Percentiles rank a stretch among this genome's conserved stretches.
Conservation (phyloP, 2,888 invertebrate genomes). For the Tenodera sinensis region DNA sequence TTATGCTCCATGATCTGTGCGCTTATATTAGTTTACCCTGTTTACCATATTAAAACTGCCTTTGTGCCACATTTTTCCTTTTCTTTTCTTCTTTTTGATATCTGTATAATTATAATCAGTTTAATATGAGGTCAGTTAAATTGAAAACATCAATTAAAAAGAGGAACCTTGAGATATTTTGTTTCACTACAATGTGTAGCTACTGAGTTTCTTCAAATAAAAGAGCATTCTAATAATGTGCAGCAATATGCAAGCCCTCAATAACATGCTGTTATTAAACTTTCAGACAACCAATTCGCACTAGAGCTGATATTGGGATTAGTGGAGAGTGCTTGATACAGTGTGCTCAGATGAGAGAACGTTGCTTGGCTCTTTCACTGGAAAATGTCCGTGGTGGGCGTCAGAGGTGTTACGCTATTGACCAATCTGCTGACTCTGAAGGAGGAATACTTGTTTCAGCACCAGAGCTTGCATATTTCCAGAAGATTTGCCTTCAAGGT, state of each 20-base stretch:
- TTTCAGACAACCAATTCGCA: slow-evolving; percentile 40
- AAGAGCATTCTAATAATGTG: neutral
- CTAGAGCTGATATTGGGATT: slow-evolving; percentile 40
- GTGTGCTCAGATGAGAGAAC: slow-evolving; percentile 41
- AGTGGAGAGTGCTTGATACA: slow-evolving; percentile 42
- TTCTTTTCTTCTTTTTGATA: too few species aligned
- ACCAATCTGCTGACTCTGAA: slow-evolving; percentile 42
- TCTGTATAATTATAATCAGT: too few species aligned
- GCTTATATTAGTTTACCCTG: too few species aligned
- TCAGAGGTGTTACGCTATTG: slow-evolving; percentile 45
- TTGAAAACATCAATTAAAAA: too few species aligned
- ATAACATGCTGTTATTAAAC: neutral
- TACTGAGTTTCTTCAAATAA: too few species aligned
- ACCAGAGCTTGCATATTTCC: slow-evolving; percentile 45
- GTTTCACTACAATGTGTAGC: too few species aligned
- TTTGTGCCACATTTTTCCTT: too few species aligned
- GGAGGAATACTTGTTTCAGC: slow-evolving; percentile 41
- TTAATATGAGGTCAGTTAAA: too few species aligned
- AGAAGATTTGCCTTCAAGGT: slow-evolving; percentile 47
- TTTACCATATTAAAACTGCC: too few species aligned
- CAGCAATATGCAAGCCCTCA: neutral
- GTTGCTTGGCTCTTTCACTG: slow-evolving; percentile 42
- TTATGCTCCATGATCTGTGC: neutral
- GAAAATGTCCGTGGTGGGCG: slow-evolving; percentile 41
- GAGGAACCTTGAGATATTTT: too few species aligned